phyloP scores from a whole-genome alignment of 2,888 invertebrate genomes.

The Selenia dentaria region DNA sequence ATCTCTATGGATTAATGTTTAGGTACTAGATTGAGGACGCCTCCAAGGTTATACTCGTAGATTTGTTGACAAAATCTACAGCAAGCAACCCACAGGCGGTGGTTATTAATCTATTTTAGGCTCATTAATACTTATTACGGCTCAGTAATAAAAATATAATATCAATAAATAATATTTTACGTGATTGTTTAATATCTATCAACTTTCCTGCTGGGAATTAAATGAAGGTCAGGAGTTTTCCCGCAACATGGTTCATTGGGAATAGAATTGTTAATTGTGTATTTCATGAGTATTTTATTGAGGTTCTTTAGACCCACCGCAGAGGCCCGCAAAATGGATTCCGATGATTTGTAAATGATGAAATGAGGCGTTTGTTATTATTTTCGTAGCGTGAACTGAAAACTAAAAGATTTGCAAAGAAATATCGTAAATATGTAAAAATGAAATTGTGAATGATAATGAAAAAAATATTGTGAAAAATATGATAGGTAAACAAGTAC shows the following conservation, averaged over 20 bases:
- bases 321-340: background rate
- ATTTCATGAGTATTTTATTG: slow-evolving; percentile 25
- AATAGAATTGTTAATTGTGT: slow-evolving; percentile 4
- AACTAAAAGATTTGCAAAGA: too few relatives aligned
- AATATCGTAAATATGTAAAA: too few relatives aligned
- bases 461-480: too few relatives aligned
- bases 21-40: slow-evolving; percentile 3
- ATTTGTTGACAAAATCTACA: slow-evolving; percentile 11
- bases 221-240: slow-evolving; percentile 28
- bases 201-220: slow-evolving; percentile 29
- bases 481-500: too few relatives aligned
- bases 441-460: too few relatives aligned
- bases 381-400: too few relatives aligned
- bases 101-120: slow-evolving; percentile 21
- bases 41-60: background rate
- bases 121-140: slow-evolving; percentile 30
- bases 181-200: slow-evolving; percentile 27
- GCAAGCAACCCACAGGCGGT: slow-evolving; percentile 13
- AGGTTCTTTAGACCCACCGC: slow-evolving; percentile 8
- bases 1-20: background rate
- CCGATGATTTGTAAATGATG: too few relatives aligned
- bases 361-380: too few relatives aligned
- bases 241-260: slow-evolving; percentile 19
- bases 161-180: slow-evolving; percentile 35
- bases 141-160: slow-evolving; percentile 31